phyloP scores from a whole-genome alignment of 2,113 vertebrate species.

The Anhinga anhinga region DNA sequence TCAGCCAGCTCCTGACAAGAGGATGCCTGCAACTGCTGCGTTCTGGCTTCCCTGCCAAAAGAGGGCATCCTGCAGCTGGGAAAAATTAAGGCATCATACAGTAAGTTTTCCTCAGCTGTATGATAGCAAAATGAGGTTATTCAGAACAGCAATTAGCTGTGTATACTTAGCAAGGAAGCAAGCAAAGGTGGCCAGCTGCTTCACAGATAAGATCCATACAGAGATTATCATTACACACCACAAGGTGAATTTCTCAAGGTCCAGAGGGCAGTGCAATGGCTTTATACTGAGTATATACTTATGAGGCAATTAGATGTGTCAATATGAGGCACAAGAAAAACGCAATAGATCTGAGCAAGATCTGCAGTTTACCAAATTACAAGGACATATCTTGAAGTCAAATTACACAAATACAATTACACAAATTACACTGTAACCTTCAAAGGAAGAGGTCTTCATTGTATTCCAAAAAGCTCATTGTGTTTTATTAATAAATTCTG shows the following conservation, averaged over 20 bases:
- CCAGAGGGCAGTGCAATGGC: background rate
- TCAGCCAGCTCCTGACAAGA: background rate
- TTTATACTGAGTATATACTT: constrained; percentile 1
- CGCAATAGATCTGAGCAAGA: constrained; percentile 1
- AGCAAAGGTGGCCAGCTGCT: constrained; percentile 65
- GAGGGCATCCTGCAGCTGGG: constrained; percentile 37
- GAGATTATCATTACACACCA: constrained; percentile 30
- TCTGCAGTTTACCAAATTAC: constrained; percentile 50
- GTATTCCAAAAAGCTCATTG: constrained; percentile 26
- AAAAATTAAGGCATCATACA: background rate
- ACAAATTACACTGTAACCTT: constrained; percentile 52
- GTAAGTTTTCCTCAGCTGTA: background rate
- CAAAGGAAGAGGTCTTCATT: constrained; percentile 27
- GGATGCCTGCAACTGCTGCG: background rate
- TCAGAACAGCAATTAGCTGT: constrained; percentile 63
- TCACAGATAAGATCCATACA: constrained; percentile 42
- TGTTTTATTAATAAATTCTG: constrained; percentile 35
- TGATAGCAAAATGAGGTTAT: constrained; percentile 2
- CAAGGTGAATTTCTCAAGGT: constrained; percentile 45
- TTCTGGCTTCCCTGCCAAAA: background rate
- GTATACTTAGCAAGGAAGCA: constrained; percentile 15
- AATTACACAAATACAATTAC: constrained; percentile 53
- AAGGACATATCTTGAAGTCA: constrained; percentile 33
- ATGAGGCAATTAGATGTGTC: background rate
- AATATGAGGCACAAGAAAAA: constrained; percentile 9